Conservation (phyloP, 2,888 invertebrate species). For the Oxyscelio sp. region DNA sequence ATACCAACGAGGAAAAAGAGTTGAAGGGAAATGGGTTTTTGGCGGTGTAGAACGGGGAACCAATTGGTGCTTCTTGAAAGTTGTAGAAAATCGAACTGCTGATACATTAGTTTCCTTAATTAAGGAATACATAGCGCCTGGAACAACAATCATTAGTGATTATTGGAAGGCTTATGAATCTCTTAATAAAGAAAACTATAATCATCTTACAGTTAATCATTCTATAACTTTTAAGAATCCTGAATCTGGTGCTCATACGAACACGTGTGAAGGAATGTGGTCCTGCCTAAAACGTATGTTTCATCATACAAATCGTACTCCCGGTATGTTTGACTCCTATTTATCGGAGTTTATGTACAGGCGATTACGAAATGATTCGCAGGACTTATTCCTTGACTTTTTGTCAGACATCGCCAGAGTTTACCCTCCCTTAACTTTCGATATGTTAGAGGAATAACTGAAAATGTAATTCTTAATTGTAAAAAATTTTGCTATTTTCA, state of each 20-base stretch:
- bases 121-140: no score
- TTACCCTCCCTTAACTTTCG: background rate
- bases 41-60: no score
- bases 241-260: constrained; percentile 38
- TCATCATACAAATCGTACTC: constrained; percentile 26
- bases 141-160: no score
- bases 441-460: background rate
- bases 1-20: no score
- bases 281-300: constrained; percentile 45
- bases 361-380: constrained; percentile 5
- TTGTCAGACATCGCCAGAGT: constrained; percentile 26
- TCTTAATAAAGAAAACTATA: background rate
- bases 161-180: no score
- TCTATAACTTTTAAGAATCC: constrained; percentile 47
- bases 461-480: no score
- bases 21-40: no score
- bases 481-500: no score
- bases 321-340: constrained; percentile 43
- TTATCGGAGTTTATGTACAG: constrained; percentile 55
- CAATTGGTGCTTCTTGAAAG: no score
- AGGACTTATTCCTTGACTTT: constrained; percentile 38
- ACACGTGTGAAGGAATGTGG: constrained; percentile 47
- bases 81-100: no score
- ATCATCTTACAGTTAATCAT: constrained; percentile 50
- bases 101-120: no score